A percentile compares a stretch with the other conserved stretches of the same genome.
These are phyloP conservation scores for Perognathus longimembris DNA, from an alignment of 2,113 vertebrate genomes.

Conservation along the genomic window DNA sequence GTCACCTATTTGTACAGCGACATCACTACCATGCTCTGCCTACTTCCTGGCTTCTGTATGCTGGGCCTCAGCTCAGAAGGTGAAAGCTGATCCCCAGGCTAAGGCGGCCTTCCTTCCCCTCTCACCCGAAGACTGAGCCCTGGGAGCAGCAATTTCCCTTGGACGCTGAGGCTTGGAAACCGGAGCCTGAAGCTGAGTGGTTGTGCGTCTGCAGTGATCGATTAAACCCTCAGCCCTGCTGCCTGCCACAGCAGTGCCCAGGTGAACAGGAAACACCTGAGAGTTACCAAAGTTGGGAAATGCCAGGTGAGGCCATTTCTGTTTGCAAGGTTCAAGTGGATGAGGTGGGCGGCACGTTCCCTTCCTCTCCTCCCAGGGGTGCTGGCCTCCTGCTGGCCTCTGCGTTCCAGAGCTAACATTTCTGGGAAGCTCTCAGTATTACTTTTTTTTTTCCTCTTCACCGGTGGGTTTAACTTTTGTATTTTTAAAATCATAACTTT, in stretches of 20 bases:
- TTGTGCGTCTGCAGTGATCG: conserved; percentile 24
- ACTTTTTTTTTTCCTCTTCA: conserved; percentile 45
- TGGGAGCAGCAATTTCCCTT: conserved; percentile 30
- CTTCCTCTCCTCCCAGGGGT: not conserved
- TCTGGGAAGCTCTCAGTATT: conserved; percentile 72
- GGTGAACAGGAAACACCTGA: too few relatives aligned
- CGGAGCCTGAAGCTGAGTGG: not conserved
- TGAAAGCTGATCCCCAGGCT: conserved; percentile 23
- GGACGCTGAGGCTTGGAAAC: conserved; percentile 38
- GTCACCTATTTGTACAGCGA: conserved; percentile 79
- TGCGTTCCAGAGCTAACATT: conserved; percentile 79
- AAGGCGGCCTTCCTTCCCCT: not conserved
- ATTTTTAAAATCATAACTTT: conserved; percentile 78
- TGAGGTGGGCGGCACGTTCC: not conserved
- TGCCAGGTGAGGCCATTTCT: too few relatives aligned
- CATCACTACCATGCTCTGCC: not conserved
- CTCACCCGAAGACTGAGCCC: not conserved
- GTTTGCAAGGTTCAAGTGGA: not conserved
- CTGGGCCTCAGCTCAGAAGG: conserved; percentile 34
- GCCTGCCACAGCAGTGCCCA: too few relatives aligned
- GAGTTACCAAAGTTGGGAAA: too few relatives aligned
- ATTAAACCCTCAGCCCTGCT: not conserved
- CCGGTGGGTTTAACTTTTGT: conserved; percentile 71
- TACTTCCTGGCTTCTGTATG: conserved; percentile 50
- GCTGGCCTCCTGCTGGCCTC: conserved; percentile 37